phyloP scores from a whole-genome alignment of 2,888 invertebrate genomes.

The Rambutsinella grinnellia region DNA sequence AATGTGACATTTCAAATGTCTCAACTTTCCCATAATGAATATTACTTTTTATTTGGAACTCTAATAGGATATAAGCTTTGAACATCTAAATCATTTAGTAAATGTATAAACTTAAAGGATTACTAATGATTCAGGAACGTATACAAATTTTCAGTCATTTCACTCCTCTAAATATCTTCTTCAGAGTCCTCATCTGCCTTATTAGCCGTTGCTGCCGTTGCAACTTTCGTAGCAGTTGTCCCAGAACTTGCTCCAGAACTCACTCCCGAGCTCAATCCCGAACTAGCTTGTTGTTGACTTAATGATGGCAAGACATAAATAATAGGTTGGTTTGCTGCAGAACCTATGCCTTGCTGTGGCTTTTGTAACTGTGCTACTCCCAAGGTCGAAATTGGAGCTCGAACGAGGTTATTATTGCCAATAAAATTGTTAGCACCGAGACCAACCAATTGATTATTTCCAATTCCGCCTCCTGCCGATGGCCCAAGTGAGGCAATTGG shows the following conservation, averaged over 20 bases:
- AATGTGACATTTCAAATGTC: too few species aligned
- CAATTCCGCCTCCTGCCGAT: background rate
- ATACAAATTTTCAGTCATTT: too few species aligned
- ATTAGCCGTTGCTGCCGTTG: background rate
- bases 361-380: background rate
- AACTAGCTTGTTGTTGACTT: background rate
- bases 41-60: too few species aligned
- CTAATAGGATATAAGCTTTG: too few species aligned
- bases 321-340: slow-evolving; percentile 19
- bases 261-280: background rate
- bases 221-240: slow-evolving; percentile 1
- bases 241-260: slow-evolving; percentile 6
- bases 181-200: slow-evolving; percentile 30
- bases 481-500: slow-evolving; percentile 1
- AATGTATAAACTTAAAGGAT: too few species aligned
- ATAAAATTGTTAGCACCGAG: background rate
- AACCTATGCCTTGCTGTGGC: background rate
- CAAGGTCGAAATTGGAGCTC: too few species aligned
- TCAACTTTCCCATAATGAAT: too few species aligned
- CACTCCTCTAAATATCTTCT: slow-evolving; percentile 9
- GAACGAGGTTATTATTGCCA: background rate
- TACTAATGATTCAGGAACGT: too few species aligned
- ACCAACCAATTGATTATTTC: background rate
- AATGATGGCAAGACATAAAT: slow-evolving; percentile 31
- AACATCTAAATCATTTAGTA: too few species aligned